These are phyloP conservation scores for Oplegnathus fasciatus DNA, from an alignment of 2,113 vertebrate genomes.

Conservation along the genomic window DNA sequence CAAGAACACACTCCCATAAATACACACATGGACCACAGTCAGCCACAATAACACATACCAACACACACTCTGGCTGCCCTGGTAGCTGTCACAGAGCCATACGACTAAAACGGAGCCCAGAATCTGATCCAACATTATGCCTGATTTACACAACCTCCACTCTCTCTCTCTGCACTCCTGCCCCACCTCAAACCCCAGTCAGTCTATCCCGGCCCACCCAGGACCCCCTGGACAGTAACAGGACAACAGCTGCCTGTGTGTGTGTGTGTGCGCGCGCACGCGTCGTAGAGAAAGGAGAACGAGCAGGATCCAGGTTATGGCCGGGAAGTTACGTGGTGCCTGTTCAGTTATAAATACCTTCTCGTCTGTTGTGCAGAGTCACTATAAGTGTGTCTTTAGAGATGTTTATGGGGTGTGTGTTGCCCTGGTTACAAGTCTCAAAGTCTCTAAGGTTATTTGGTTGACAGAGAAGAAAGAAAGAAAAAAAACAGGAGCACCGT, in stretches of 20 bases:
- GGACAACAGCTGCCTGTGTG: constrained; percentile 50
- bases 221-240: constrained; percentile 62
- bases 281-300: not conserved
- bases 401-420: constrained; percentile 22
- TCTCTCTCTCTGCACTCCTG: constrained; percentile 13
- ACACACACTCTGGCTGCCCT: constrained; percentile 61
- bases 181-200: constrained; percentile 51
- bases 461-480: not conserved
- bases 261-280: constrained; percentile 30
- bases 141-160: constrained; percentile 55
- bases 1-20: constrained; percentile 58
- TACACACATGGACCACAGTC: constrained; percentile 50
- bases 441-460: not conserved
- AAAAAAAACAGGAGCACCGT: not conserved
- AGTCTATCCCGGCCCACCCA: constrained; percentile 27
- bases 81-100: constrained; percentile 68
- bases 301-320: constrained; percentile 49
- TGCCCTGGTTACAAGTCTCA: not conserved
- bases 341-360: constrained; percentile 66
- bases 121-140: constrained; percentile 49
- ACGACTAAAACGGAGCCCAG: constrained; percentile 55
- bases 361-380: constrained; percentile 36
- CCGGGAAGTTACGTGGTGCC: constrained; percentile 37
- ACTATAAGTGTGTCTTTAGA: constrained; percentile 35
- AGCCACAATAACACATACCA: constrained; percentile 61